Evolutionary conservation across 2,797 vertebrate genomes (phyloP).

Genomic region (Hyperoplus immaculatus): DNA sequence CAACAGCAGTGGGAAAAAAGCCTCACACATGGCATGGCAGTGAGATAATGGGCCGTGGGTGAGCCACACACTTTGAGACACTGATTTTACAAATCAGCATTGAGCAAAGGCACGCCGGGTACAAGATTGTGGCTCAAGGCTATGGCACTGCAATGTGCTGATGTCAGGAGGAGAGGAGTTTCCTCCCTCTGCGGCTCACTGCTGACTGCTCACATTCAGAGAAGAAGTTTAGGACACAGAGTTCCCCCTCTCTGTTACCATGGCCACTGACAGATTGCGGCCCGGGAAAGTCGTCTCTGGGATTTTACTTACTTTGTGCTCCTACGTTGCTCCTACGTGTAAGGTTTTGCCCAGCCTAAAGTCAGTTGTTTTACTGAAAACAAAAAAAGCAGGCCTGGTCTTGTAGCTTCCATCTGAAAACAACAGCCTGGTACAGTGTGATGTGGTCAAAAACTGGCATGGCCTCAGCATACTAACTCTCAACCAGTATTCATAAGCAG

Average conservation of each 20-base stretch:
- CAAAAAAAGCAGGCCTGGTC: not conserved
- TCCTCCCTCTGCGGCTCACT: slow-evolving; percentile 48
- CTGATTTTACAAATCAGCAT: slow-evolving; percentile 49
- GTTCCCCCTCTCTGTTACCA: not conserved
- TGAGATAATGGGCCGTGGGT: slow-evolving; percentile 2
- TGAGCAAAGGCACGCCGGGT: slow-evolving; percentile 4
- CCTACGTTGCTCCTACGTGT: not conserved
- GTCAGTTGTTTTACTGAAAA: not conserved
- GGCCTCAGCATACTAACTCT: slow-evolving; percentile 25
- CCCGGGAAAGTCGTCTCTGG: not conserved
- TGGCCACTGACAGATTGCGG: not conserved
- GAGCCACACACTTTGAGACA: slow-evolving; percentile 26
- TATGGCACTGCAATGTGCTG: slow-evolving; percentile 66
- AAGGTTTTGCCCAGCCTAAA: not conserved
- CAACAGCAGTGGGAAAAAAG: not conserved
- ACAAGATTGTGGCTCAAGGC: slow-evolving; percentile 46
- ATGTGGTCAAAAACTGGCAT: slow-evolving; percentile 43
- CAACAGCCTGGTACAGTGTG: not conserved
- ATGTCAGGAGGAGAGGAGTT: slow-evolving; percentile 72
- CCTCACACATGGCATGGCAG: not conserved
- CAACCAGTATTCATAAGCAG: slow-evolving; percentile 6
- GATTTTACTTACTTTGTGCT: not conserved
- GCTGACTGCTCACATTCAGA: slow-evolving; percentile 66
- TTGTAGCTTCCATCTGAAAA: not conserved
- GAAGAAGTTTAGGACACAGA: slow-evolving; percentile 30